Base-by-base conservation (phyloP, 2,888 invertebrate genomes). In the Cepaea hortensis region DNA sequence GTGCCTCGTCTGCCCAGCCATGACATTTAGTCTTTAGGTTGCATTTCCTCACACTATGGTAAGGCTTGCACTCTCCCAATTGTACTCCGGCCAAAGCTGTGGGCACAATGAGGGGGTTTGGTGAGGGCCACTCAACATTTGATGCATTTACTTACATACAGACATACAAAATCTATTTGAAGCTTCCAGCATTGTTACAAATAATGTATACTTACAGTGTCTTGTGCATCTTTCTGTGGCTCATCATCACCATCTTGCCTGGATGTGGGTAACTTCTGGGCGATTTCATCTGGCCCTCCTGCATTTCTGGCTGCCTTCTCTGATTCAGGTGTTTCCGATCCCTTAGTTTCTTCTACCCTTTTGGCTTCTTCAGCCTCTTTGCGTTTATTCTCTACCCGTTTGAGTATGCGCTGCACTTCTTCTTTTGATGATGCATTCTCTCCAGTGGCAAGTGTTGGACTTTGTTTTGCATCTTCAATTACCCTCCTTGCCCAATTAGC, bases 401-500 rank as follows among this genome's bases (percentile, higher is more conserved):
- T 75, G 11, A 84, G 65, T 6, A 84, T 18, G 55, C 76, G 84
- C 46, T 84, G 84, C 3, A 35, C 65, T 11, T 84, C 84, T 65
- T 84, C 62, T 84, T 76, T 84, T 15, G 72, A 20, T 68, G 70
- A 0, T 65, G 76, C 5, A 35, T 35, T 81, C 48, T 75, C 65
- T 50, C 50, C 62, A 68, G 18, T n/a, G 5, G 4, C 35, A 50
- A 3, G 15, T n/a, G 55, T 6, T 35, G 70, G 20, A 73, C 80
- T 61, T 55, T 72, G 72, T 72, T 85, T 81, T 35, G 72, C 85
- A 73, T 73, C 85, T n/a, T 85, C 85, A 62, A 75, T 73, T 72
- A 81, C 23, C 20, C 46, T 85, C n/a, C 79, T 68, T n/a, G 85
- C 79, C 85, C 80, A 80, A 18, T 18, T 72, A 3, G 61, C 20